A percentile compares a stretch with the other conserved stretches of the same genome.
These are phyloP conservation scores for Lissocephala sabroskyi DNA, from an alignment of 2,888 invertebrate genomes.

Conservation along the genomic window DNA sequence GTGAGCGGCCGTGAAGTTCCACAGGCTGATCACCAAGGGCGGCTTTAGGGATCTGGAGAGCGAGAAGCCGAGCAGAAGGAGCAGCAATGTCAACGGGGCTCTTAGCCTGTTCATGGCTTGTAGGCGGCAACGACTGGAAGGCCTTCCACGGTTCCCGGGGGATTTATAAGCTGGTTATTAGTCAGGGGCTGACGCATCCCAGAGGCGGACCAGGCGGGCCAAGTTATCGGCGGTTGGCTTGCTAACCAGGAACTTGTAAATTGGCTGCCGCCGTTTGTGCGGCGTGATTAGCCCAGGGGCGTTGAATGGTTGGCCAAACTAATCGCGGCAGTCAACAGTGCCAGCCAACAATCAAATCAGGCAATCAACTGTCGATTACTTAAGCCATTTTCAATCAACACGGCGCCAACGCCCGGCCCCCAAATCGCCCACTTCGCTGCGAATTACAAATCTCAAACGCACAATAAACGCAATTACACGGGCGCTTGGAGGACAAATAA, in stretches of 20 bases:
- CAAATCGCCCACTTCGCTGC: conserved; percentile 6
- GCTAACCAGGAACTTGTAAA: no score
- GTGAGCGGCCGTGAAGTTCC: conserved; percentile 82
- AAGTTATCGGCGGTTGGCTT: no score
- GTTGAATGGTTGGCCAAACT: no score
- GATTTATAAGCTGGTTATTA: no score
- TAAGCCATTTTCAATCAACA: conserved; percentile 63
- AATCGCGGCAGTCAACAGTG: conserved; percentile 20
- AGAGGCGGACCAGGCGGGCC: no score
- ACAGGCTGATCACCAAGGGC: conserved; percentile 85
- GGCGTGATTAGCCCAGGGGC: no score
- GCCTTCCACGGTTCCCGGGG: no score
- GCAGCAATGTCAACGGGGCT: not conserved
- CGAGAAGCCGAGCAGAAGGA: not conserved
- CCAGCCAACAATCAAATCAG: conserved; percentile 47
- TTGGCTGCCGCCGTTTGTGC: no score
- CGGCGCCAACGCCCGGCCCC: conserved; percentile 20
- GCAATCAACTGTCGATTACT: conserved; percentile 63
- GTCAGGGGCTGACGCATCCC: no score
- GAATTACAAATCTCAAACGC: conserved; percentile 61
- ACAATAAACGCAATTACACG: conserved; percentile 58
- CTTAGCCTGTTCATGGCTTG: no score
- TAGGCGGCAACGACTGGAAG: no score
- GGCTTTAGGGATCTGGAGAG: conserved; percentile 7
- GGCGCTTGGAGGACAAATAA: conserved; percentile 10